These are phyloP conservation scores for Pomacea canaliculata DNA, from an alignment of 2,888 invertebrate species.

Conservation along the genomic window DNA sequence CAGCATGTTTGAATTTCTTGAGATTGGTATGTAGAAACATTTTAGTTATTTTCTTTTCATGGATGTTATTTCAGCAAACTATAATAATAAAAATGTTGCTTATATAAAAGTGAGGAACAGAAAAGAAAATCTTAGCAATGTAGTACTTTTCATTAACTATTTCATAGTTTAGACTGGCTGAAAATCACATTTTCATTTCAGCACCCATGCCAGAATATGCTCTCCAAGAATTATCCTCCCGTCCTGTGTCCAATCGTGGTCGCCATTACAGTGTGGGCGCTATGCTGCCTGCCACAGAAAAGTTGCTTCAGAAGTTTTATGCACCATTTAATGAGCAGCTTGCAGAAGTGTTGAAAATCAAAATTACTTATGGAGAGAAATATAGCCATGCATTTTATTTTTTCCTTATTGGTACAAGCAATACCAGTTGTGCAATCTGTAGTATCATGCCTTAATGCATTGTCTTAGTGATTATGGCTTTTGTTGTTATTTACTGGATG, in stretches of 20 bases:
- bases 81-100: neutral
- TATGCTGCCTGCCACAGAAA: slow-evolving; percentile 42
- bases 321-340: slow-evolving; percentile 41
- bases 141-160: too few relatives aligned
- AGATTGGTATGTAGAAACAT: slow-evolving; percentile 34
- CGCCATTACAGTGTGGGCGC: slow-evolving; percentile 34
- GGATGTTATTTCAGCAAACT: neutral
- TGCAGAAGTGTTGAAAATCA: slow-evolving; percentile 38
- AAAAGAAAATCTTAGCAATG: too few relatives aligned
- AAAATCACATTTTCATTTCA: neutral
- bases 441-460: too few relatives aligned
- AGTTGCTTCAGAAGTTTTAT: slow-evolving; percentile 44
- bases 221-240: neutral
- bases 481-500: too few relatives aligned
- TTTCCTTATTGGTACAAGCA: neutral
- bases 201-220: slow-evolving; percentile 5
- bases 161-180: too few relatives aligned
- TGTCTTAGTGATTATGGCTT: too few relatives aligned
- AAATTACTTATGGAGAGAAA: slow-evolving; percentile 39
- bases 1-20: slow-evolving; percentile 36
- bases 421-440: too few relatives aligned
- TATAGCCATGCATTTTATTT: neutral
- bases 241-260: slow-evolving; percentile 11
- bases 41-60: neutral
- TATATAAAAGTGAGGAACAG: too few relatives aligned